Evolutionary conservation across 1,140 invertebrate species (phyloP).

Genomic region (Metaphire vulgaris): DNA sequence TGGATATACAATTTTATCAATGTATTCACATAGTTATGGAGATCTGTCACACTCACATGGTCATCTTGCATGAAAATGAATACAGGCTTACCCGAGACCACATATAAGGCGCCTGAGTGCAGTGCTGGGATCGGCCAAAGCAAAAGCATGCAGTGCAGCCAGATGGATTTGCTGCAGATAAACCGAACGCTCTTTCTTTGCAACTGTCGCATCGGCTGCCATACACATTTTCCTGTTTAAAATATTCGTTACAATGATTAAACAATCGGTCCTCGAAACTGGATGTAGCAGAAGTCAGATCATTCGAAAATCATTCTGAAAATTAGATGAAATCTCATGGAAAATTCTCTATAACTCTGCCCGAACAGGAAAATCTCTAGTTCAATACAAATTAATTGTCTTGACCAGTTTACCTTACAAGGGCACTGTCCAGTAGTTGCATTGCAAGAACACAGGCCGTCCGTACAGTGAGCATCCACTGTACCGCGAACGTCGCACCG

Average conservation of each 20-base stretch:
- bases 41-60: no score
- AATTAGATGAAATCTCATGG: no score
- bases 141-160: conserved; percentile 98
- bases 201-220: conserved; percentile 72
- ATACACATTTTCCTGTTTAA: conserved; percentile 64
- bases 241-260: no score
- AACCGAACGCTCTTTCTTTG: conserved; percentile 81
- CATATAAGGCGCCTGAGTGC: conserved; percentile 63
- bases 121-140: conserved; percentile 82
- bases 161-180: conserved; percentile 72
- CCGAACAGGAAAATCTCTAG: no score
- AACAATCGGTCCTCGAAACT: no score
- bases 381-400: no score
- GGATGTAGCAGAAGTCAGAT: no score
- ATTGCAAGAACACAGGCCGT: conserved; percentile 68
- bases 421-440: conserved; percentile 72
- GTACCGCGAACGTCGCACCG: conserved; percentile 79
- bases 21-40: no score
- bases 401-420: conserved; percentile 76
- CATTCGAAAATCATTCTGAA: no score
- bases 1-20: no score
- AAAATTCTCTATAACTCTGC: no score
- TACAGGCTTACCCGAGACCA: conserved; percentile 42
- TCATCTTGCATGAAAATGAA: no score
- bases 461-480: conserved; percentile 63